phyloP scores from a whole-genome alignment of 2,797 vertebrate species.

The Fistularia commersonii region DNA sequence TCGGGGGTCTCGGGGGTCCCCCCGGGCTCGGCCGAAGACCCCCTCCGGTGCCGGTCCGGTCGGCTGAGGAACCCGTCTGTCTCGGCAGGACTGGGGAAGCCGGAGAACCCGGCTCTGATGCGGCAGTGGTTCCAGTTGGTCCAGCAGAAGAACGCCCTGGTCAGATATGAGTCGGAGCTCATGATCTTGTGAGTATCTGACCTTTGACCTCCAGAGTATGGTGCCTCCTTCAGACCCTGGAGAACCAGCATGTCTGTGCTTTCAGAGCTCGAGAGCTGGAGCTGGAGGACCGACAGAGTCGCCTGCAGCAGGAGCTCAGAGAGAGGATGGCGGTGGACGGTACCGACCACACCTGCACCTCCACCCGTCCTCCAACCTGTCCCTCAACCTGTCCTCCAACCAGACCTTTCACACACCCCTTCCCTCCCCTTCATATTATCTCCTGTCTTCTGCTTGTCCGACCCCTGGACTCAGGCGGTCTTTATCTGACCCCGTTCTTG shows the following conservation, averaged over 20 bases:
- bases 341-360: slow-evolving; percentile 38
- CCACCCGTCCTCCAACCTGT: background rate
- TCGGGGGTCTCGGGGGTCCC: no score
- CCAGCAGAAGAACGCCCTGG: slow-evolving; percentile 91
- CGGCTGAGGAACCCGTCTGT: background rate
- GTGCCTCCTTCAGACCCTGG: background rate
- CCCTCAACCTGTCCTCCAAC: no score
- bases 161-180: slow-evolving; percentile 92
- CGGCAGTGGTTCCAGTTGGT: slow-evolving; percentile 96
- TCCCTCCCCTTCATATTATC: no score
- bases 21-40: no score
- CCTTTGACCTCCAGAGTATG: background rate
- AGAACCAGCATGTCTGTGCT: slow-evolving; percentile 2
- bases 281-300: slow-evolving; percentile 93
- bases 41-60: no score
- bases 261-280: slow-evolving; percentile 91
- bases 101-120: slow-evolving; percentile 90
- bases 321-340: slow-evolving; percentile 94
- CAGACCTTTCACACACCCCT: no score
- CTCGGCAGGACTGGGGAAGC: slow-evolving; percentile 84
- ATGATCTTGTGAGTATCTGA: slow-evolving; percentile 90
- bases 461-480: background rate
- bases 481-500: background rate
- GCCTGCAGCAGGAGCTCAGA: slow-evolving; percentile 90
- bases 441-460: no score